Evolutionary conservation across 2,888 invertebrate species (phyloP).

Genomic region (Criorhina ranunculi): DNA sequence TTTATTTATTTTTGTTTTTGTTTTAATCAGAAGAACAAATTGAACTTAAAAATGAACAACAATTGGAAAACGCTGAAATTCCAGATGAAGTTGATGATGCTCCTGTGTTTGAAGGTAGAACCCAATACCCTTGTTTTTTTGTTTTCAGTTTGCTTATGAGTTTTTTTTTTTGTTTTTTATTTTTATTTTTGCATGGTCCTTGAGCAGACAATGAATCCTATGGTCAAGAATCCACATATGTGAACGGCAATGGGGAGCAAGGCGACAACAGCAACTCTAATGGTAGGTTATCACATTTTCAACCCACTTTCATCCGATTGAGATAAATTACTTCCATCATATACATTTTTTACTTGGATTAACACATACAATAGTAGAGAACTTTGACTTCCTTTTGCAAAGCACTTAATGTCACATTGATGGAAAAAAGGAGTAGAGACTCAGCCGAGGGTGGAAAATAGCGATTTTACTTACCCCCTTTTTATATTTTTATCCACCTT

Average conservation of each 20-base stretch:
- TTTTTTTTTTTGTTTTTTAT: conserved; percentile 70
- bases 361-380: conserved; percentile 69
- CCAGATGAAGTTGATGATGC: conserved; percentile 80
- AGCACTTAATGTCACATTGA: conserved; percentile 72
- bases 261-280: conserved; percentile 78
- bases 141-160: conserved; percentile 78
- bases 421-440: conserved; percentile 26
- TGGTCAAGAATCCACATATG: conserved; percentile 79
- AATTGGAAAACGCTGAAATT: conserved; percentile 80
- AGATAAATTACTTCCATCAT: conserved; percentile 71
- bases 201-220: conserved; percentile 79
- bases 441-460: conserved; percentile 64
- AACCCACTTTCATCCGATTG: conserved; percentile 62
- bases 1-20: conserved; percentile 81
- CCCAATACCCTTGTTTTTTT: conserved; percentile 21
- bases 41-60: conserved; percentile 83
- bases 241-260: conserved; percentile 78
- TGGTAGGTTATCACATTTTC: conserved; percentile 80
- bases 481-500: conserved; percentile 48
- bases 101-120: conserved; percentile 84
- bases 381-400: conserved; percentile 49
- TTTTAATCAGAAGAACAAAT: conserved; percentile 84
- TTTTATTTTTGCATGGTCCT: conserved; percentile 70
- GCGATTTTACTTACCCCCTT: conserved; percentile 45
- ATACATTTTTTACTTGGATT: conserved; percentile 72